A percentile compares a stretch with the other conserved stretches of the same genome.
Evolutionary conservation across 2,113 vertebrate species (phyloP).

Genomic region (Nanorana parkeri): DNA sequence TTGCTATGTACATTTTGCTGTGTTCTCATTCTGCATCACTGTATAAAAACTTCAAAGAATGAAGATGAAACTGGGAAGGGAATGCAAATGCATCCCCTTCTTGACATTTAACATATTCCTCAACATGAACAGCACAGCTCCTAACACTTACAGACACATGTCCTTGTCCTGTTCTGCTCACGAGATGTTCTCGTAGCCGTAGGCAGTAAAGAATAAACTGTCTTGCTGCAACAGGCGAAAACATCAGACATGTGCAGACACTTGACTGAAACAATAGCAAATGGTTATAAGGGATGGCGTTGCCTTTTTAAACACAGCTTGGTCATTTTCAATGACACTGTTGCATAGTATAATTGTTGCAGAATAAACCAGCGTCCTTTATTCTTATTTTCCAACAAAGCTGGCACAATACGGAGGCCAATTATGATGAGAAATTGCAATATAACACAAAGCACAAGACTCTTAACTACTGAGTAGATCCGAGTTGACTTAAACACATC

Average conservation of each 20-base stretch:
- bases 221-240: constrained; percentile 35
- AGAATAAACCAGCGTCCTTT: too few species aligned
- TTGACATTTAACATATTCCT: constrained; percentile 13
- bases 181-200: not conserved
- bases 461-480: too few species aligned
- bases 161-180: constrained; percentile 29
- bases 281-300: not conserved
- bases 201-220: constrained; percentile 30
- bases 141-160: constrained; percentile 29
- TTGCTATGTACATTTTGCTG: too few species aligned
- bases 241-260: constrained; percentile 5
- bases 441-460: too few species aligned
- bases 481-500: too few species aligned
- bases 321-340: not conserved
- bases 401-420: too few species aligned
- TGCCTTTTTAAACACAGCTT: not conserved
- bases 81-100: constrained; percentile 16
- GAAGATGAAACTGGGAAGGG: not conserved
- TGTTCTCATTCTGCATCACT: not conserved
- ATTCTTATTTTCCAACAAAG: too few species aligned
- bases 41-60: not conserved
- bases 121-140: not conserved
- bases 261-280: constrained; percentile 23
- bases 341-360: too few species aligned
- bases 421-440: too few species aligned